Evolutionary conservation across 2,113 vertebrate genomes (phyloP), one percentile per base, ranked within the genome.

Genomic region (Thamnophis sirtalis): DNA sequence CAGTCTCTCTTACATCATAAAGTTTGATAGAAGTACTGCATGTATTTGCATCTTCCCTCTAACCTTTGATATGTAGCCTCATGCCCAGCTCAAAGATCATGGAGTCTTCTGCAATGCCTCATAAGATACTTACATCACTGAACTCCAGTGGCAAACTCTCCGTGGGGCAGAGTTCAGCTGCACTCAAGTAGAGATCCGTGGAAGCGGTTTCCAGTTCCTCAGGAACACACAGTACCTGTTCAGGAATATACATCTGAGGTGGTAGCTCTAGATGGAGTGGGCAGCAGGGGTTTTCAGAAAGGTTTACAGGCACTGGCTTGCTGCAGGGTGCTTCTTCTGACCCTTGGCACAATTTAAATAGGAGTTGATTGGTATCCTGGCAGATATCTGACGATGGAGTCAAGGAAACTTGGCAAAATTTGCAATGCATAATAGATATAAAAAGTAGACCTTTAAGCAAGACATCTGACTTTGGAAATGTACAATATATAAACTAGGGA

Each of bases 121-220:
- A 89, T 87, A 84, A 91, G 73, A 93, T 90, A 98, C 99, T 96
- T 97, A 99, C 99, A 26, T 99, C 99, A 6, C 99, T 99, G 98
- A 99, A 99, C 95, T 99, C 99, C 95, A 99, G 96, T 4, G 99
- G 99, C 58, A 99, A 97, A 90, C 97, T 99, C 97, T 99, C 99
- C 0, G 98, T 98, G 95, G 99, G 99, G 97, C 99, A 99, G n/a
- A 99, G 98, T 97, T 99, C 99, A 0, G 99, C 99, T 0, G 98
- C 98, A 1, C 99, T 99, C 97, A 99, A 96, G 96, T 99, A 99
- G 94, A 99, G 98, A 87, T 99, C 99, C 0, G 97, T 96, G 96
- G 98, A 98, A 3, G 96, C 94, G 0, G 97, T 96, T 22, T 97
- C 97, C 95, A 99, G 97, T 92, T 97, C 98, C 89, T 98, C 97